Evolutionary conservation across 2,888 invertebrate genomes (phyloP).

Genomic region (Gnatocerus cornutus): DNA sequence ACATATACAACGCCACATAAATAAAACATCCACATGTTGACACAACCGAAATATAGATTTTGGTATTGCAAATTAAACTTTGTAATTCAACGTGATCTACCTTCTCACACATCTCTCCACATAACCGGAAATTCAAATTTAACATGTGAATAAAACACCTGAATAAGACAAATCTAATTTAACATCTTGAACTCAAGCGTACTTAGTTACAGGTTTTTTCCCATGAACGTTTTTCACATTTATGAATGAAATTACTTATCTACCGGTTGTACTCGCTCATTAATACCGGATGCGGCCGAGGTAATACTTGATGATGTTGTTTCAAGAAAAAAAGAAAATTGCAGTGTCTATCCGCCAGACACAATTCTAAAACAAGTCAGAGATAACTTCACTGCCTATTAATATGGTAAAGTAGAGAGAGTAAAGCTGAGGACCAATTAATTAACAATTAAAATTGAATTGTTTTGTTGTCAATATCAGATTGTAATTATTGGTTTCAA

Average conservation of each 20-base stretch:
- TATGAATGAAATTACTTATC: conserved; percentile 5
- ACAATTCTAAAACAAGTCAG: conserved; percentile 4
- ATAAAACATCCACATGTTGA: too few species aligned
- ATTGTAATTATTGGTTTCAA: conserved; percentile 41
- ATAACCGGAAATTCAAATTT: not conserved
- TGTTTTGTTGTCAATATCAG: conserved; percentile 48
- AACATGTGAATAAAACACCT: not conserved
- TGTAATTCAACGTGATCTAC: too few species aligned
- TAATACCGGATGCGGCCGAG: conserved; percentile 30
- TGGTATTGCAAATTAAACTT: too few species aligned
- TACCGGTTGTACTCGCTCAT: conserved; percentile 30
- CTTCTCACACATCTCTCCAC: not conserved
- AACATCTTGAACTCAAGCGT: not conserved
- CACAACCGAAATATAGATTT: too few species aligned
- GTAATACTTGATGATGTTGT: not conserved
- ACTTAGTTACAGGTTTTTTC: not conserved
- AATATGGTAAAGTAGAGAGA: conserved; percentile 27
- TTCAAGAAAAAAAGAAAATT: not conserved
- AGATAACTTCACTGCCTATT: conserved; percentile 26
- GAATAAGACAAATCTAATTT: not conserved
- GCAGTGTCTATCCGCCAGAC: conserved; percentile 19
- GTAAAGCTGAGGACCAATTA: conserved; percentile 42
- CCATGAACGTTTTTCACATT: conserved; percentile 1
- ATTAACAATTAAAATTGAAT: conserved; percentile 49
- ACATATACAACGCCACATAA: too few species aligned